phyloP scores from a whole-genome alignment of 2,113 vertebrate species.

The Dasyornis broadbenti region DNA sequence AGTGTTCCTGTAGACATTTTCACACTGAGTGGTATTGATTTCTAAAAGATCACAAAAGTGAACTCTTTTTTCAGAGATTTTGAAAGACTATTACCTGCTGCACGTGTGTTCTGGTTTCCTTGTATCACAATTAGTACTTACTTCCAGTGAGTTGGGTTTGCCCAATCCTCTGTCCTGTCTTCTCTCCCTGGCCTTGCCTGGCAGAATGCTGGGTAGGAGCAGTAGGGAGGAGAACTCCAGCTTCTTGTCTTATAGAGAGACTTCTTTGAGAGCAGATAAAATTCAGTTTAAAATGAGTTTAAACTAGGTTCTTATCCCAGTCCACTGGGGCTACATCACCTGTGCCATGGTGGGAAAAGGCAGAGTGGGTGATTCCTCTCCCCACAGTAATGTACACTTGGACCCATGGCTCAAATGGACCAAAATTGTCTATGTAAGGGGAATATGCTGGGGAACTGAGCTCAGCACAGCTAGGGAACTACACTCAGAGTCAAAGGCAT shows the following conservation, averaged over 20 bases:
- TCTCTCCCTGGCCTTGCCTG: background rate
- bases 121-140: background rate
- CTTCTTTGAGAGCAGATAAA: background rate
- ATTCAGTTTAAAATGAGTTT: background rate
- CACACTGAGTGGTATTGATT: background rate
- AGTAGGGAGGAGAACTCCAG: background rate
- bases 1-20: background rate
- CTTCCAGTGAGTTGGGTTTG: background rate
- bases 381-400: fast-evolving
- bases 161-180: background rate
- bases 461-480: background rate
- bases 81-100: background rate
- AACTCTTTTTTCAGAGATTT: background rate
- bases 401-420: fast-evolving
- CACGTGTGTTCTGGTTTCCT: fast-evolving
- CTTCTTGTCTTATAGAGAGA: background rate
- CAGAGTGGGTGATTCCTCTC: background rate
- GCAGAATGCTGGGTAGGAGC: background rate
- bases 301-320: background rate
- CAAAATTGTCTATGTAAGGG: background rate
- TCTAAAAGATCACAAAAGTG: background rate
- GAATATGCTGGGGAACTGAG: background rate
- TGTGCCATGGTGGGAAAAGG: background rate
- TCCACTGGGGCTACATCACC: too few species aligned
- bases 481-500: background rate